Conservation (phyloP, 2,888 invertebrate genomes). For the Smittia sp. region DNA sequence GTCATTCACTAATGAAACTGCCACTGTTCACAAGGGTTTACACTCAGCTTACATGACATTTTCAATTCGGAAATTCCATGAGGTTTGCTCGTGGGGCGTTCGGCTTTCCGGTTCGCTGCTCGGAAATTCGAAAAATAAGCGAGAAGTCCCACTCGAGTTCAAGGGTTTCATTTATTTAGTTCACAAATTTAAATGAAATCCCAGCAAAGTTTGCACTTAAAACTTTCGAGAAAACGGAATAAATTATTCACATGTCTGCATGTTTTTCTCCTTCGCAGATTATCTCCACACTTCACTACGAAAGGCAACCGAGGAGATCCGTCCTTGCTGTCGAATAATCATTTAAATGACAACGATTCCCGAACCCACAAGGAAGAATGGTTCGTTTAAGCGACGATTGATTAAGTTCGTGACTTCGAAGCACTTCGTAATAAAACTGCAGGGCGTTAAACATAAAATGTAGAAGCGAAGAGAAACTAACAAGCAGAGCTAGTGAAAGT, state of each 20-base stretch:
- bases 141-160: background rate
- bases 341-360: conserved; percentile 24
- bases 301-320: conserved; percentile 35
- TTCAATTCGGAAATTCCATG: too few relatives aligned
- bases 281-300: conserved; percentile 33
- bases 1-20: background rate
- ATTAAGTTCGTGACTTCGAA: too few relatives aligned
- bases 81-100: background rate
- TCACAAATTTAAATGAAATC: background rate
- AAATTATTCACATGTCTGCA: background rate
- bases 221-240: background rate
- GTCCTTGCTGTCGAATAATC: conserved; percentile 38
- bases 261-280: conserved; percentile 1
- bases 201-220: background rate
- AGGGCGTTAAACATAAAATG: too few relatives aligned
- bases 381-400: conserved; percentile 31
- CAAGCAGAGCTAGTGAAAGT: too few relatives aligned
- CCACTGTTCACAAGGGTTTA: too few relatives aligned
- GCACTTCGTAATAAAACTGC: too few relatives aligned
- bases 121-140: background rate
- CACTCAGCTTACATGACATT: too few relatives aligned
- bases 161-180: background rate
- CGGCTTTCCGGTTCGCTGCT: background rate
- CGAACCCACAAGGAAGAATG: conserved; percentile 28
- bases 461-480: too few relatives aligned